Percentiles rank a stretch among this genome's conserved stretches.
Conservation (phyloP, 2,113 vertebrate species). For the Noturus placidus region DNA sequence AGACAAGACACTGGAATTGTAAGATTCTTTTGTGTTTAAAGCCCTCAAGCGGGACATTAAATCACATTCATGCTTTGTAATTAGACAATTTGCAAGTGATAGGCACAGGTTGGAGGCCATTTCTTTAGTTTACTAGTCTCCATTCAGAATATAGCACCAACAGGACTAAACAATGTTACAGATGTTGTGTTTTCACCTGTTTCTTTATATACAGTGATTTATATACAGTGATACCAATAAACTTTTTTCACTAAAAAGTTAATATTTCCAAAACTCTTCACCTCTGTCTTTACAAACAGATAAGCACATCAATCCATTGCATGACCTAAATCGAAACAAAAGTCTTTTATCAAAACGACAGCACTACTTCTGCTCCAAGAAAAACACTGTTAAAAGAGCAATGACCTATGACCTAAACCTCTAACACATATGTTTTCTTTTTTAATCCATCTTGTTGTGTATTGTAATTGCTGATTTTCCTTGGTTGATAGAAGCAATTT, state of each 20-base stretch:
- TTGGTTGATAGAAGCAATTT: too few species aligned
- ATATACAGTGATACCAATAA: too few species aligned
- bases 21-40: conserved; percentile 12
- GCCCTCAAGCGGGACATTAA: conserved; percentile 36
- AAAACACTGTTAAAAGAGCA: background rate
- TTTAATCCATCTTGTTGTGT: background rate
- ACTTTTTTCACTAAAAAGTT: background rate
- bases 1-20: conserved; percentile 1
- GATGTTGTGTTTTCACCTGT: background rate
- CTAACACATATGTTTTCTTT: background rate
- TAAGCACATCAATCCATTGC: too few species aligned
- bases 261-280: background rate
- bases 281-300: background rate
- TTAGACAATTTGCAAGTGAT: background rate
- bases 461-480: background rate
- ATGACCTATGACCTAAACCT: too few species aligned
- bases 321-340: background rate
- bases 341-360: background rate
- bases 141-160: background rate
- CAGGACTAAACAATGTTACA: background rate
- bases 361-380: background rate
- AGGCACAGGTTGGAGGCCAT: background rate
- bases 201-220: background rate
- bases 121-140: background rate
- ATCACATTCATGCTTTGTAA: conserved; percentile 24